Base-by-base conservation (phyloP, 2,797 vertebrate genomes). In the Adrianichthys oophorus region DNA sequence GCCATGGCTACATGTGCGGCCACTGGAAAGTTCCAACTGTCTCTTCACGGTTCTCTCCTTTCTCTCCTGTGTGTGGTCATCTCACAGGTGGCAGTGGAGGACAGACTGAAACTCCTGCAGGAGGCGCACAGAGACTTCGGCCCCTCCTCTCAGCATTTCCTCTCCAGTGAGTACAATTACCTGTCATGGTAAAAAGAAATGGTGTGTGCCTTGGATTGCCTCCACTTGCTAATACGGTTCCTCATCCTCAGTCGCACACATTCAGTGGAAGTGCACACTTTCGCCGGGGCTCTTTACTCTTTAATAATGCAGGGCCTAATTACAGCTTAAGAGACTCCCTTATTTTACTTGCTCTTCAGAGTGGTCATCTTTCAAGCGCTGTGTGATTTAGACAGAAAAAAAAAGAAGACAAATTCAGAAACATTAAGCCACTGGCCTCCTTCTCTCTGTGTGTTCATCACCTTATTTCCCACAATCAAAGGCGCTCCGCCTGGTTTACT, bases 101-200 rank as follows among this genome's bases (percentile, higher is more conserved):
- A 98, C 81, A 91, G 94, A 70, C 92, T 98, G 84, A 97, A 95
- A 72, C 94, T 94, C 47, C 90, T 99, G 55, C 95, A 95, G 64
- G 96, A 98, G 86, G 95, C 96, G 52, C 95, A 98, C 69, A 78
- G 94, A 85, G 96, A 98, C 88, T 98, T 98, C 69, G 97, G 95
- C 65, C 96, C 96, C 43, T 90, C 94, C 48, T 98, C 97, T 19
- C 96, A 98, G 78, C 95, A 97, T 87, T 98, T 99, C 85, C 94
- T 98, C 76, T 98, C 95, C 74, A 95, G 97, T 98, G 91, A 94
- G 97, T 94, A 80, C 40, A 62, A 48, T 68, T 57, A 56, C 41
- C 3, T 54, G 32, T 73, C 51, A 13, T 14, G 40, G 48, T 17
- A 60, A 60, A 29, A 23, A 52, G 47, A 57, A 41, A 15, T 43